Conservation (phyloP, 1,140 invertebrate species). For the Maconellicoccus hirsutus region DNA sequence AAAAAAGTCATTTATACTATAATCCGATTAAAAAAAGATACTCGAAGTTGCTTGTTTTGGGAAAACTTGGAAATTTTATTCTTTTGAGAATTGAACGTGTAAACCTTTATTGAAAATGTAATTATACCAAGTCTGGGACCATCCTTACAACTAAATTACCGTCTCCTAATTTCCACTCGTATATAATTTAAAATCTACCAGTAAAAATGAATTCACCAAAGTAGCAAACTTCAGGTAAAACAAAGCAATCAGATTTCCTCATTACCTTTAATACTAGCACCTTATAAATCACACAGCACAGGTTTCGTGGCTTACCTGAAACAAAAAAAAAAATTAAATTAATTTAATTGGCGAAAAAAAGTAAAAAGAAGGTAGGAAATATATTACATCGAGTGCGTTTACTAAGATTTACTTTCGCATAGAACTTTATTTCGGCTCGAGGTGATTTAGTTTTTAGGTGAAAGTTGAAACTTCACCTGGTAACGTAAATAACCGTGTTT, state of each 20-base stretch:
- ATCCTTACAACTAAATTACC: too few relatives aligned
- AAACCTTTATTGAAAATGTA: too few relatives aligned
- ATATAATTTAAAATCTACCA: too few relatives aligned
- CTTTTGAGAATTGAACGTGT: too few relatives aligned
- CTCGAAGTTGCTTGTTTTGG: too few relatives aligned
- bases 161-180: too few relatives aligned
- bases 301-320: not conserved
- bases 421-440: not conserved
- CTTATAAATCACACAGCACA: not conserved
- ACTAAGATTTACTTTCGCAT: not conserved
- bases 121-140: too few relatives aligned
- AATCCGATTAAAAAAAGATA: not conserved
- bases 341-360: not conserved
- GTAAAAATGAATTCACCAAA: too few relatives aligned
- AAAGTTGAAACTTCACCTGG: not conserved
- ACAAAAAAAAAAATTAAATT: slow-evolving; percentile 4
- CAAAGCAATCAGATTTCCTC: not conserved
- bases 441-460: slow-evolving; percentile 1
- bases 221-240: too few relatives aligned
- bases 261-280: not conserved
- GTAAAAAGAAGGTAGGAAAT: not conserved
- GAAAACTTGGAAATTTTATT: too few relatives aligned
- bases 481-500: not conserved
- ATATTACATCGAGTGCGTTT: not conserved
- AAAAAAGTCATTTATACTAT: not conserved